Evolutionary conservation across 2,888 invertebrate genomes (phyloP), one percentile per base, ranked within the genome.

Genomic region (Abrostola tripartita): DNA sequence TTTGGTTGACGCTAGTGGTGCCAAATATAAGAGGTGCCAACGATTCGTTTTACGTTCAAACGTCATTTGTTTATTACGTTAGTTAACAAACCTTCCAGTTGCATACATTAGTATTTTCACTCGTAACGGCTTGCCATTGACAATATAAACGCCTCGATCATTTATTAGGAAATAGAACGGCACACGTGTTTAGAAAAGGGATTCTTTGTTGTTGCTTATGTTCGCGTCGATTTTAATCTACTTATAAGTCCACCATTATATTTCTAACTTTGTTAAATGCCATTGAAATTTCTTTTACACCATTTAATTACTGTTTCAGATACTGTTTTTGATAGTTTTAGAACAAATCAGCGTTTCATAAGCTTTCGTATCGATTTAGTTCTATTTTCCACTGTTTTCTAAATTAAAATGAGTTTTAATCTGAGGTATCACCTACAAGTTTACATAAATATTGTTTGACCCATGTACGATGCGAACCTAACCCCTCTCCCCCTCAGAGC

Each of bases 11-110:
- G 89, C 88, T 90, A 88, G 89, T 83, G 92, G 92, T 93, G 93
- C 92, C 93, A 92, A 92, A 92, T 83, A 86, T 83, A 78, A 76
- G 80, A 88, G 92, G 92, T 92, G 93, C 92, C 93, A 93, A 92
- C 76, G 71, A 81, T 81, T 78, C 74, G 76, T 79, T 78, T 71
- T 66, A 68, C 51, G 50, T 75, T 71, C 61, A 68, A 70, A 65
- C 61, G 35, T 64, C 61, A 68, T 67, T 59, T 55, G 24, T 51
- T 61, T 47, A 37, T 24, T 14, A 36, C 14, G 12, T 52, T 37
- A 24, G 57, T 56, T 71, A 52, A 61, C 58, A 61, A 66, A 60
- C 64, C 52, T 62, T 65, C 62, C 65, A 57, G 40, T 54, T 36
- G 53, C 38, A 54, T 44, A 40, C 60, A 61, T 52, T 24, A 54